phyloP scores from a whole-genome alignment of 2,797 vertebrate species.

The Discoglossus pictus region DNA sequence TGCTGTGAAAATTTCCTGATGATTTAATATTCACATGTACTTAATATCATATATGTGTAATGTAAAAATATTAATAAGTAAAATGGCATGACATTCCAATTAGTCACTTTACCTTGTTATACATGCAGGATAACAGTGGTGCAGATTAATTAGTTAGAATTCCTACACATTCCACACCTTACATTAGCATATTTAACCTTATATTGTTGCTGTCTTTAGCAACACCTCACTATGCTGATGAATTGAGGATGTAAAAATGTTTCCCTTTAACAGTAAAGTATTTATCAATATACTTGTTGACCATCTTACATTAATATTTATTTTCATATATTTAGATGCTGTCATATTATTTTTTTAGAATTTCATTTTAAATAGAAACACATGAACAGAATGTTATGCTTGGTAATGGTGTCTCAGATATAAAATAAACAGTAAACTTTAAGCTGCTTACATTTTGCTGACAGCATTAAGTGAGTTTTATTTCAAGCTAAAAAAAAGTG shows the following conservation, averaged over 20 bases:
- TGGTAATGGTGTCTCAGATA: too few species aligned
- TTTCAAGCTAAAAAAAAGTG: too few species aligned
- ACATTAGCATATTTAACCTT: slow-evolving; percentile 33
- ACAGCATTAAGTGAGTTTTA: too few species aligned
- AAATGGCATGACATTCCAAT: slow-evolving; percentile 9
- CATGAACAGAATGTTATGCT: too few species aligned
- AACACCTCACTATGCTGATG: slow-evolving; percentile 18
- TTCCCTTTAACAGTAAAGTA: not conserved
- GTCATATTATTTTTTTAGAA: too few species aligned
- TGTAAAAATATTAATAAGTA: too few species aligned
- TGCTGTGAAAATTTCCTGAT: too few species aligned
- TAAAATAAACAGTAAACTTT: too few species aligned
- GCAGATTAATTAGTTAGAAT: slow-evolving; percentile 25
- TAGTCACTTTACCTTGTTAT: slow-evolving; percentile 3
- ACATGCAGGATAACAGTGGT: slow-evolving; percentile 1
- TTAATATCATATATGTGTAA: too few species aligned
- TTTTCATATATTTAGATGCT: not conserved
- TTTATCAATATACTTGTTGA: slow-evolving; percentile 10
- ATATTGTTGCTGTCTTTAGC: slow-evolving; percentile 25
- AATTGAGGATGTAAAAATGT: slow-evolving; percentile 8
- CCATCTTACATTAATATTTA: not conserved
- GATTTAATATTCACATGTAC: too few species aligned
- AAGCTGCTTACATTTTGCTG: too few species aligned
- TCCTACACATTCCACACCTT: slow-evolving; percentile 30
- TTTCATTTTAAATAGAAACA: too few species aligned